phyloP scores from a whole-genome alignment of 64 coral and sea anemone genomes.

The Catalaphyllia jardinei region DNA sequence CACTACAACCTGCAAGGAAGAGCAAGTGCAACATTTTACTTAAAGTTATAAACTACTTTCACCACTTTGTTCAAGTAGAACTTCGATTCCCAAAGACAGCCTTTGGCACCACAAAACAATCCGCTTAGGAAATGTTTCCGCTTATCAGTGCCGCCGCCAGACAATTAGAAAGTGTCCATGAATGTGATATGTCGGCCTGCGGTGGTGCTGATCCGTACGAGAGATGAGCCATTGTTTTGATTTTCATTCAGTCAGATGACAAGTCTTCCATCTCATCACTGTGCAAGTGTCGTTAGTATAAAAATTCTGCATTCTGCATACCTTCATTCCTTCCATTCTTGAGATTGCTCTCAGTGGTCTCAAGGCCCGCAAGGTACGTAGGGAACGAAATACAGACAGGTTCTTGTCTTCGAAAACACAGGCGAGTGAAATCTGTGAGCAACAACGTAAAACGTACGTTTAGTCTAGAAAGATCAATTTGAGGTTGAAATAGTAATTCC shows the following conservation, averaged over 20 bases:
- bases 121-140: too few relatives aligned
- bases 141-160: too few relatives aligned
- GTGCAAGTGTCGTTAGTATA: not conserved
- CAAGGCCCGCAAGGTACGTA: constrained; percentile 76
- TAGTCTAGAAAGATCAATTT: not conserved
- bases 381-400: constrained; percentile 78
- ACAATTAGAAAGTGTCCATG: too few relatives aligned
- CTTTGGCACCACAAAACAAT: too few relatives aligned
- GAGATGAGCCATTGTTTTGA: too few relatives aligned
- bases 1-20: constrained; percentile 72
- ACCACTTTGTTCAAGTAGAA: too few relatives aligned
- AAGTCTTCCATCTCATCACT: too few relatives aligned
- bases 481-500: too few relatives aligned
- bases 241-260: too few relatives aligned
- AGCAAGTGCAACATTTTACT: not conserved
- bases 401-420: constrained; percentile 75
- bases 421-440: constrained; percentile 68
- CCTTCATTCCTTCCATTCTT: constrained; percentile 91
- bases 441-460: not conserved
- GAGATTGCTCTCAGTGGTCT: constrained; percentile 85
- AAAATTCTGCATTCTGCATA: not conserved
- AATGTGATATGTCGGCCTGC: too few relatives aligned
- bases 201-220: too few relatives aligned
- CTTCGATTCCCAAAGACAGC: too few relatives aligned
- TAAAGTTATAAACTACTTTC: not conserved